A percentile compares a stretch with the other conserved stretches of the same genome.
phyloP scores from a whole-genome alignment of 2,888 invertebrate genomes.

The Lithosia quadra region DNA sequence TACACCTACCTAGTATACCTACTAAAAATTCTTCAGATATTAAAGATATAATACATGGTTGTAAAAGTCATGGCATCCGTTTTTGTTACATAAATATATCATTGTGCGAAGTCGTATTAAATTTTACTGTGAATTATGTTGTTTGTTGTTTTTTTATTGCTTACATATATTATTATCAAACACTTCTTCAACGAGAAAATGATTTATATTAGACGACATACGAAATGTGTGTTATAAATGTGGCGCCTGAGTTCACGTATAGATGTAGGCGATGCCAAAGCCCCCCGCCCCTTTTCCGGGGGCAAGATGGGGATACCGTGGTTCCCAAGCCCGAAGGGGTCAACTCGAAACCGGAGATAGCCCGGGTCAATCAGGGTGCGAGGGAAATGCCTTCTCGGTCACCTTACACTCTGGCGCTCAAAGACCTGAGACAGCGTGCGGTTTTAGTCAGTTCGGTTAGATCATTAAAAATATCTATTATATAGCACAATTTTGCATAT shows the following conservation, averaged over 20 bases:
- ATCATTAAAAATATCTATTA: too few species aligned
- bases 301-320: too few species aligned
- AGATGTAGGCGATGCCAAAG: background rate
- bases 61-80: constrained; percentile 23
- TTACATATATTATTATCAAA: constrained; percentile 6
- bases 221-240: background rate
- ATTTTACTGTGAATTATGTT: background rate
- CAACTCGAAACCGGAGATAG: too few species aligned
- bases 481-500: too few species aligned
- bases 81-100: constrained; percentile 20
- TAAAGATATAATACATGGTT: constrained; percentile 15
- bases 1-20: too few species aligned
- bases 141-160: background rate
- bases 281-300: too few species aligned
- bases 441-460: too few species aligned
- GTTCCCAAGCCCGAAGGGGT: too few species aligned
- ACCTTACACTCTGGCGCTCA: too few species aligned
- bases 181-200: background rate
- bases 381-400: too few species aligned
- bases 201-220: background rate
- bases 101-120: constrained; percentile 10
- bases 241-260: background rate
- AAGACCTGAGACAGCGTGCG: too few species aligned
- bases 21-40: constrained; percentile 21
- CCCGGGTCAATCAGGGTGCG: too few species aligned